Conservation (phyloP, 2,113 vertebrate genomes). For the Nipponia nippon region DNA sequence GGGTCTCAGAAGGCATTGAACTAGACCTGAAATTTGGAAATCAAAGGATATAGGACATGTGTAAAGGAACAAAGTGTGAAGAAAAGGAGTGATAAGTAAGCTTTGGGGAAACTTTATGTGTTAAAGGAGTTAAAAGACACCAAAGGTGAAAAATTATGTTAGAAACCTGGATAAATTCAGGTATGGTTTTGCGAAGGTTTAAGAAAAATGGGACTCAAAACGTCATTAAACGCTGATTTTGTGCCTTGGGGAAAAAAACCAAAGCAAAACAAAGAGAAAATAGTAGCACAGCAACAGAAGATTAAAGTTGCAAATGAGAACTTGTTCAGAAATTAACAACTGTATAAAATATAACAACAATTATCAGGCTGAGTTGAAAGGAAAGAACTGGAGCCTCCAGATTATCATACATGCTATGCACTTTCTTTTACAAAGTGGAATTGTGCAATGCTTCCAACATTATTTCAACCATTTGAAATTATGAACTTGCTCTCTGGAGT, state of each 20-base stretch:
- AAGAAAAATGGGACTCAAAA: neutral
- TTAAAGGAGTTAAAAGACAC: neutral
- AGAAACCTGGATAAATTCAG: neutral
- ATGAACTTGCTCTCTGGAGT: neutral
- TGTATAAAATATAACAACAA: neutral
- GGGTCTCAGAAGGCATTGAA: neutral
- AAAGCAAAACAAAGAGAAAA: neutral
- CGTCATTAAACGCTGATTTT: neutral
- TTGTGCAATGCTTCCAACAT: neutral
- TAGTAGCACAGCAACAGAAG: neutral
- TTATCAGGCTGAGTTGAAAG: neutral
- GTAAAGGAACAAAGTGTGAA: neutral
- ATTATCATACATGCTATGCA: neutral
- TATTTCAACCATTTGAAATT: neutral
- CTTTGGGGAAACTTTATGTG: neutral
- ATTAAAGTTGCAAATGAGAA: neutral
- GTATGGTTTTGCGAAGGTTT: neutral
- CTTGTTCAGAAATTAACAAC: neutral
- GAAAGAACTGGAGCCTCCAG: neutral
- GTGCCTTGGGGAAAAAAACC: neutral
- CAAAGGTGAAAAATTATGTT: neutral
- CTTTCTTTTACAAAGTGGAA: neutral
- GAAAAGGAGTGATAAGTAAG: neutral
- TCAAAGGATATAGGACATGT: neutral
- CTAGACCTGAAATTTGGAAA: neutral